These are phyloP conservation scores for Anas capensis DNA, from an alignment of 2,797 vertebrate species.

Conservation along the genomic window DNA sequence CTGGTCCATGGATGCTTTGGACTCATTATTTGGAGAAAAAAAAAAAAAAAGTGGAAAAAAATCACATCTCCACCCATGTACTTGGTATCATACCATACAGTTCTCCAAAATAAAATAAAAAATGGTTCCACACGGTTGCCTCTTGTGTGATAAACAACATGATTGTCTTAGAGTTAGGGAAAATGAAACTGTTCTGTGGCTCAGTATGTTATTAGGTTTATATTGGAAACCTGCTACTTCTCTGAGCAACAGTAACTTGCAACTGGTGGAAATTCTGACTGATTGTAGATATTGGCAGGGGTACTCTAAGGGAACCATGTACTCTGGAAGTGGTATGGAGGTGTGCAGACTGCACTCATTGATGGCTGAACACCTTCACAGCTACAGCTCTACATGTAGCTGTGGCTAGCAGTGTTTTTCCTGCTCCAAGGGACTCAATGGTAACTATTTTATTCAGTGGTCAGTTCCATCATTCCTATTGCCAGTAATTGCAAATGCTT, in stretches of 20 bases:
- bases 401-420: background rate
- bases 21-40: background rate
- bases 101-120: background rate
- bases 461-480: background rate
- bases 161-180: background rate
- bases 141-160: background rate
- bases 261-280: background rate
- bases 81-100: background rate
- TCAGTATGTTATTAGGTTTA: background rate
- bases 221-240: background rate
- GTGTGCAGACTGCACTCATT: background rate
- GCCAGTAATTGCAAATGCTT: background rate
- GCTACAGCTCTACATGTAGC: background rate
- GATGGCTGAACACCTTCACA: background rate
- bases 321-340: background rate
- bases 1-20: background rate
- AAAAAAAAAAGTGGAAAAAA: background rate
- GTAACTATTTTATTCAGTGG: background rate
- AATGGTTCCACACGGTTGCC: background rate
- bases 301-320: background rate
- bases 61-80: background rate
- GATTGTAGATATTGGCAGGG: background rate
- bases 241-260: background rate
- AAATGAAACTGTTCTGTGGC: background rate
- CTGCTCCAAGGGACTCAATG: background rate